Percentiles rank a stretch among this genome's conserved stretches.
Conservation (phyloP, 1,140 invertebrate species). For the Pseudomyrmex pallidus region DNA sequence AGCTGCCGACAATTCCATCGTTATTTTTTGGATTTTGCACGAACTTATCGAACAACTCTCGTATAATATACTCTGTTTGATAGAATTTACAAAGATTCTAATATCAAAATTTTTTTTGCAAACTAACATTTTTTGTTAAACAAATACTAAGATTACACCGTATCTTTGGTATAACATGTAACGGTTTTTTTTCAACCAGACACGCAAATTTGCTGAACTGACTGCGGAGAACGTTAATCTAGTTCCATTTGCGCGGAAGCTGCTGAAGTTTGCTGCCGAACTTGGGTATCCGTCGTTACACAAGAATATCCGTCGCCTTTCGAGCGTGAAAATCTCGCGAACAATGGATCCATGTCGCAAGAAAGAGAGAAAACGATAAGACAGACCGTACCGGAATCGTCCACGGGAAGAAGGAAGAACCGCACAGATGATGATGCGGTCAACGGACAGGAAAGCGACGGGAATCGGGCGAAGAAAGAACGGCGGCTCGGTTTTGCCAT, state of each 20-base stretch:
- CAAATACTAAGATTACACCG: neutral
- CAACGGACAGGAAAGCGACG: slow-evolving; percentile 20
- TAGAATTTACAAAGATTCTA: no score
- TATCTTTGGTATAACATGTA: neutral
- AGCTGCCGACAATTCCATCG: no score
- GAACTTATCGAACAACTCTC: no score
- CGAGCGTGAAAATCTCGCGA: slow-evolving; percentile 72
- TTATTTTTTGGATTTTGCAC: no score
- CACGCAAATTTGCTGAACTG: slow-evolving; percentile 35
- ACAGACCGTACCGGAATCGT: slow-evolving; percentile 1
- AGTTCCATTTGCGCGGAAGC: slow-evolving; percentile 58
- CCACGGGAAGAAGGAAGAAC: neutral
- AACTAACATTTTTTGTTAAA: neutral
- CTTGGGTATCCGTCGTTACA: slow-evolving; percentile 66
- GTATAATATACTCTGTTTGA: no score
- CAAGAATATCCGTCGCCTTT: slow-evolving; percentile 60
- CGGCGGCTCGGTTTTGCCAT: neutral
- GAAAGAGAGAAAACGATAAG: slow-evolving; percentile 15
- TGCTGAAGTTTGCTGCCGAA: slow-evolving; percentile 69
- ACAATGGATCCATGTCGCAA: slow-evolving; percentile 58
- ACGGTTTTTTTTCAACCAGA: slow-evolving; percentile 40
- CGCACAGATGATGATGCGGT: slow-evolving; percentile 1
- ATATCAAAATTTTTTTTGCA: no score
- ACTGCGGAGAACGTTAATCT: slow-evolving; percentile 36
- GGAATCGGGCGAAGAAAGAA: neutral